phyloP scores from a whole-genome alignment of 2,113 vertebrate genomes.

The Psophia crepitans region DNA sequence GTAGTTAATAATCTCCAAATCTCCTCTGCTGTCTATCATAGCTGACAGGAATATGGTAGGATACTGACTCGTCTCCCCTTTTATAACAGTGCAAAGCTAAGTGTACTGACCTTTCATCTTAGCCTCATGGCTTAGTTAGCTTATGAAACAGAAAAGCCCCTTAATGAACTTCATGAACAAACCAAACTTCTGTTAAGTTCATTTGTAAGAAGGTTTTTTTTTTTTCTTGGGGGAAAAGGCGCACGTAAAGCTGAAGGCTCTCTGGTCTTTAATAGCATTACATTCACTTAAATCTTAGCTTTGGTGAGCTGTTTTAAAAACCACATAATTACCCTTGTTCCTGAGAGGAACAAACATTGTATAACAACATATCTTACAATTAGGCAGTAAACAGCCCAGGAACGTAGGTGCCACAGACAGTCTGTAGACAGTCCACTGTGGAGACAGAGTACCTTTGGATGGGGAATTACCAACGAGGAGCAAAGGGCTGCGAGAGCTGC shows the following conservation, averaged over 20 bases:
- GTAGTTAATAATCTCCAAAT: slow-evolving; percentile 8
- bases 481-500: background rate
- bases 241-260: slow-evolving; percentile 3
- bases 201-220: background rate
- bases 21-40: background rate
- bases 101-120: slow-evolving; percentile 45
- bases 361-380: background rate
- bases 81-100: background rate
- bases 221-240: background rate
- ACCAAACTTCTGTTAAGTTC: slow-evolving; percentile 52
- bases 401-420: background rate
- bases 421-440: background rate
- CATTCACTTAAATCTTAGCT: slow-evolving; percentile 42
- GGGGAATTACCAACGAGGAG: background rate
- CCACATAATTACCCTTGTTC: slow-evolving; percentile 27
- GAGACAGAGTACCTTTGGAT: background rate
- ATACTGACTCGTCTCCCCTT: background rate
- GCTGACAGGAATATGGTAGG: background rate
- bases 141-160: slow-evolving; percentile 68
- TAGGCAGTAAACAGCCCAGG: background rate
- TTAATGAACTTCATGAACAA: slow-evolving; percentile 60
- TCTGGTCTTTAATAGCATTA: slow-evolving; percentile 62
- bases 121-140: slow-evolving; percentile 38
- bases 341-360: slow-evolving; percentile 14
- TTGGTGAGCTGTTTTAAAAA: slow-evolving; percentile 54